Conservation (phyloP, 2,113 vertebrate species). For the Laterallus jamaicensis region DNA sequence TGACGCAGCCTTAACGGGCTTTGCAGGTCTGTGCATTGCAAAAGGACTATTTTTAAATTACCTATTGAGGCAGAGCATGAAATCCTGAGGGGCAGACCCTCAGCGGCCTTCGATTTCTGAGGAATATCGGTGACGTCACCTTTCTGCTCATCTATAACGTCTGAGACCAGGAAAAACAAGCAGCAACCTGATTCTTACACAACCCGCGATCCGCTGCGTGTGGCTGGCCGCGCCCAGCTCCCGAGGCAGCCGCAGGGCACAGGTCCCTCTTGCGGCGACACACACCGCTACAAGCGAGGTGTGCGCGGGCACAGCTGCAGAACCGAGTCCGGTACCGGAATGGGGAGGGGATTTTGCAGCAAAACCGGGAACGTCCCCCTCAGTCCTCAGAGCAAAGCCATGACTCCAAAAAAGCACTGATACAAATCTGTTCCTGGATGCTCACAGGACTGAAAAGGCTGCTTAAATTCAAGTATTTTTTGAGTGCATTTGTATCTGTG, state of each 20-base stretch:
- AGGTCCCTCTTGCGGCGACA: not conserved
- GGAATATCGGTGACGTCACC: not conserved
- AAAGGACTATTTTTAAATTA: not conserved
- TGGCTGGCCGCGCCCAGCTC: not conserved
- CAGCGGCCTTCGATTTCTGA: not conserved
- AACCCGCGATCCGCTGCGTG: not conserved
- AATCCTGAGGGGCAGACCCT: not conserved
- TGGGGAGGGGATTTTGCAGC: not conserved
- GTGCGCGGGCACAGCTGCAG: no score
- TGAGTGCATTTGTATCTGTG: not conserved
- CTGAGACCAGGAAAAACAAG: not conserved
- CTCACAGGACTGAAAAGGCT: not conserved
- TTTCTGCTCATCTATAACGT: not conserved
- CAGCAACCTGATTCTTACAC: not conserved
- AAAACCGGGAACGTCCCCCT: not conserved
- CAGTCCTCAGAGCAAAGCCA: not conserved
- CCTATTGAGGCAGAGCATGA: not conserved
- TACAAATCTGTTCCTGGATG: not conserved
- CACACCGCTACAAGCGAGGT: not conserved
- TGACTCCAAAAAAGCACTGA: not conserved
- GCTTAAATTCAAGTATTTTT: not conserved
- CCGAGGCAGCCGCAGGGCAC: not conserved
- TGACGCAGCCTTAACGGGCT: not conserved
- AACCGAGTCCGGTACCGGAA: no score
- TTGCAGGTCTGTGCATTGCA: not conserved